Evolutionary conservation across 2,797 vertebrate genomes (phyloP).

Genomic region (Sebastolobus altivelis): DNA sequence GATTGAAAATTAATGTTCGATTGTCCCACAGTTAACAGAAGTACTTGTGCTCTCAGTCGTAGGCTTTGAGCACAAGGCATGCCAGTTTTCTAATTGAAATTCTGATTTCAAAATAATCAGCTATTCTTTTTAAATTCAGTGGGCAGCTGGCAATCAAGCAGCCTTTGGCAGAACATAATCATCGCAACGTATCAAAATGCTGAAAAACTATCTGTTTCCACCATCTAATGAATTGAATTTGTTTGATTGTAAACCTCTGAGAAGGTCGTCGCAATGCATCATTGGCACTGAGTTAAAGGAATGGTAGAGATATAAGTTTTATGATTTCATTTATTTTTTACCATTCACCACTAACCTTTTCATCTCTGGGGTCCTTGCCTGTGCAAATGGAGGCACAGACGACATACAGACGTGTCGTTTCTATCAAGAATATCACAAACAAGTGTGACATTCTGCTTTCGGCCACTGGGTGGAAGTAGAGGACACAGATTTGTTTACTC

Average conservation of each 20-base stretch:
- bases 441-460: constrained; percentile 25
- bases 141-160: constrained; percentile 33
- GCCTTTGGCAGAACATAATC: constrained; percentile 38
- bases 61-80: constrained; percentile 16
- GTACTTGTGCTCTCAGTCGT: constrained; percentile 31
- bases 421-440: neutral
- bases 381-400: neutral
- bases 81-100: constrained; percentile 62
- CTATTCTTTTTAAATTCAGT: constrained; percentile 51
- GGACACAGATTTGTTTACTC: constrained; percentile 35
- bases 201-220: constrained; percentile 5
- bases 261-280: neutral
- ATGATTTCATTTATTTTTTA: constrained; percentile 2
- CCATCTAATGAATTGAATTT: neutral
- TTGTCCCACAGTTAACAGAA: constrained; percentile 55
- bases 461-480: constrained; percentile 77
- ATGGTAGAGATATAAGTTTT: neutral
- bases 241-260: constrained; percentile 24
- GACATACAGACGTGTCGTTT: neutral
- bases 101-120: constrained; percentile 64
- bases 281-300: neutral
- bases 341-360: neutral
- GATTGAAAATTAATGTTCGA: constrained; percentile 61
- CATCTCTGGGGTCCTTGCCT: neutral
- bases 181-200: constrained; percentile 20